Conservation (phyloP, 2,113 vertebrate genomes). For the Mastomys natalensis region DNA sequence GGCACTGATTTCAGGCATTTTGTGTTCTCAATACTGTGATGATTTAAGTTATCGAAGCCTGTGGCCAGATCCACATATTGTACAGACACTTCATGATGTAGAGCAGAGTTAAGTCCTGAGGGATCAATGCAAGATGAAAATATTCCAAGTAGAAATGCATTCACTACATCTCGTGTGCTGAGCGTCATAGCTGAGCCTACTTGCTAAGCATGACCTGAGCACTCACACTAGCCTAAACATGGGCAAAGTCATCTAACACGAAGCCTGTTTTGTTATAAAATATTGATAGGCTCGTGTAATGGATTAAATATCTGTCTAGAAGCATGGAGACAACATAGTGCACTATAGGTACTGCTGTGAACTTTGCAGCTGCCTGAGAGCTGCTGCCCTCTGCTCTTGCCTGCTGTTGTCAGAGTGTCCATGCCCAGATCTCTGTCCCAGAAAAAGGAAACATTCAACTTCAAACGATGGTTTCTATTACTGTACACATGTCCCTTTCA, state of each 20-base stretch:
- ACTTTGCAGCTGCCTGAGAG: neutral
- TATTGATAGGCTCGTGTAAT: neutral
- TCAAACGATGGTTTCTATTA: neutral
- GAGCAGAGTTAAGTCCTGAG: neutral
- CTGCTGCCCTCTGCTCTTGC: neutral
- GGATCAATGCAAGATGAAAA: neutral
- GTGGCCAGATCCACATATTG: neutral
- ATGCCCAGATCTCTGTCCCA: neutral
- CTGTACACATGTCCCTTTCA: neutral
- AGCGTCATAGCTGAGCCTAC: neutral
- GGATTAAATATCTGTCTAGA: neutral
- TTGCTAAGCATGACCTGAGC: neutral
- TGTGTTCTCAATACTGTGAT: neutral
- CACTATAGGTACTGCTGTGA: neutral
- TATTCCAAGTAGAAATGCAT: neutral
- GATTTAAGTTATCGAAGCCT: neutral
- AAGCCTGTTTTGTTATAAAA: neutral
- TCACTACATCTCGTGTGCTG: neutral
- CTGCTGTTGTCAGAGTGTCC: neutral
- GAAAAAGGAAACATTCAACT: neutral
- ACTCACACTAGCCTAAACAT: neutral
- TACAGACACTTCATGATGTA: neutral
- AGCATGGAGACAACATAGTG: neutral
- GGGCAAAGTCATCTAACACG: neutral
- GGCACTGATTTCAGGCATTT: neutral